phyloP scores from a whole-genome alignment of 2,888 invertebrate genomes.

The Timema cristinae region DNA sequence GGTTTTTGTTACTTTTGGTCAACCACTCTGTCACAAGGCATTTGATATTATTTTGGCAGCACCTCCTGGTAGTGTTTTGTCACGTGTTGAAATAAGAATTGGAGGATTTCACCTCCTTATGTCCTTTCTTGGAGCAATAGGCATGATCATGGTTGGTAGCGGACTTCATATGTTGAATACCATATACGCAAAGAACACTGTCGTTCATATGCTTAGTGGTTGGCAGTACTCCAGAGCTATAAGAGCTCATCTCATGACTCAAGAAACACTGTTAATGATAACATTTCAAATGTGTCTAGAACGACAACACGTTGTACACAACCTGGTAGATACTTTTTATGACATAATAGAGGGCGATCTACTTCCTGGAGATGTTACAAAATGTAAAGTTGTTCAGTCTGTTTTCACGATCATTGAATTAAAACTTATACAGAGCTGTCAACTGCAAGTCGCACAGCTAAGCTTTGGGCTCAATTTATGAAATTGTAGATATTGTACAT shows the following conservation, averaged over 20 bases:
- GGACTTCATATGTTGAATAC: neutral
- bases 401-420: neutral
- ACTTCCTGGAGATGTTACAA: neutral
- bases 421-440: neutral
- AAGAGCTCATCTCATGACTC: neutral
- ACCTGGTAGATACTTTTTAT: neutral
- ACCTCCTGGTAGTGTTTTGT: neutral
- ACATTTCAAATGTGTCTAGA: neutral
- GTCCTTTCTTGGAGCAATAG: conserved; percentile 5
- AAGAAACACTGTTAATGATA: neutral
- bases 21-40: neutral
- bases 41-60: neutral
- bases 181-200: conserved; percentile 2
- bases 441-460: neutral
- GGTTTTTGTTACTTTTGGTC: neutral
- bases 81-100: neutral
- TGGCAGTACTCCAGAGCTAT: neutral
- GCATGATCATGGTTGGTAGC: neutral
- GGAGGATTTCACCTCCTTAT: conserved; percentile 3
- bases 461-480: neutral
- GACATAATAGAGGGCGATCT: no score
- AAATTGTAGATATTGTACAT: neutral
- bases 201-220: neutral
- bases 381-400: no score
- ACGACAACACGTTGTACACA: neutral